These are phyloP conservation scores for Pristionchus fissidentatus DNA, from an alignment of 2,888 invertebrate genomes.

Conservation along the genomic window DNA sequence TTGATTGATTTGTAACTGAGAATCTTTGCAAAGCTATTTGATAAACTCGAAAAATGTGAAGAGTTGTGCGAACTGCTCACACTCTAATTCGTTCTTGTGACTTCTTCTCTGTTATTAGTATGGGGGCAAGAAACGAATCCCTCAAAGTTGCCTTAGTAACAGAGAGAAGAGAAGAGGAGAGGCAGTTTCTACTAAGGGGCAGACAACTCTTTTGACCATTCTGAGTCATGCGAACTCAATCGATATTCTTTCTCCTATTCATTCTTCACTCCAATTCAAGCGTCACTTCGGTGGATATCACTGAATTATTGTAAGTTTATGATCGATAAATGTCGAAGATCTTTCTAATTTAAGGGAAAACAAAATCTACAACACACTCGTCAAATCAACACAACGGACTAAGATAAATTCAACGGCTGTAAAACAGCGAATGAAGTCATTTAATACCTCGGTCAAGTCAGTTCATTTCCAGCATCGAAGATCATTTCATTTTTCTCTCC, in stretches of 20 bases:
- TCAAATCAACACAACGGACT: background rate
- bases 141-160: conserved; percentile 33
- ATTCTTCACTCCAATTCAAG: background rate
- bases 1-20: background rate
- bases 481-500: background rate
- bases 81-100: too few relatives aligned
- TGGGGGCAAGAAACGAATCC: background rate
- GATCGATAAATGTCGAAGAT: background rate
- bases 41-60: too few relatives aligned
- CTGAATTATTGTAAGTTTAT: background rate
- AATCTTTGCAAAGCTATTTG: too few relatives aligned
- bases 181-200: background rate
- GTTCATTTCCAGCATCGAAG: too few relatives aligned
- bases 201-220: background rate
- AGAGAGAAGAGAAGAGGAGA: conserved; percentile 22
- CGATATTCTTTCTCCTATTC: background rate
- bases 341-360: background rate
- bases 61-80: too few relatives aligned
- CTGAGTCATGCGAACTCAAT: background rate
- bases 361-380: background rate
- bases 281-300: background rate
- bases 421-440: background rate
- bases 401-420: background rate
- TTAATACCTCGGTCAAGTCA: background rate
- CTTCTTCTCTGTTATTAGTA: too few relatives aligned